Conservation (phyloP, 2,797 vertebrate species). For the Danionella dracula region DNA sequence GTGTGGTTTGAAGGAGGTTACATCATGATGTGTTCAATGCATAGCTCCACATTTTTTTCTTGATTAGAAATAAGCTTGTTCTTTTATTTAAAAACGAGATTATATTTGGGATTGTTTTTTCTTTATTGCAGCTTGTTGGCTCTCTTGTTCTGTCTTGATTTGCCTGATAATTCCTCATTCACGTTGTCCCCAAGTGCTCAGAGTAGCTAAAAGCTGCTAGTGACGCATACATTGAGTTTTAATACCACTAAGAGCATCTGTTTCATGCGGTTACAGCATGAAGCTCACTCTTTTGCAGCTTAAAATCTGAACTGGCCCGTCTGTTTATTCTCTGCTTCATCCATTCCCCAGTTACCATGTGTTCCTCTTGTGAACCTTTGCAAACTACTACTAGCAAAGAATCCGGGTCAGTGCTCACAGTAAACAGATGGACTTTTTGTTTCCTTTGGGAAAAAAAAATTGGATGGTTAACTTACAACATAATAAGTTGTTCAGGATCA, state of each 20-base stretch:
- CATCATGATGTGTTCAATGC: too few relatives aligned
- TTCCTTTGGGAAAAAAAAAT: too few relatives aligned
- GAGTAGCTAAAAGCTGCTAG: not conserved
- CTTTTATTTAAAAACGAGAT: too few relatives aligned
- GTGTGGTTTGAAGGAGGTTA: too few relatives aligned
- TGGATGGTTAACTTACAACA: too few relatives aligned
- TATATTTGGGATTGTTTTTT: too few relatives aligned
- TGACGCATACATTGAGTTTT: constrained; percentile 25
- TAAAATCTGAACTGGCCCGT: constrained; percentile 14
- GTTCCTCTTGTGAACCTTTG: not conserved
- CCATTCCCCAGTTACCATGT: not conserved
- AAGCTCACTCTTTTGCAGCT: constrained; percentile 20
- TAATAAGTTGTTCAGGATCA: too few relatives aligned
- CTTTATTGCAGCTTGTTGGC: too few relatives aligned
- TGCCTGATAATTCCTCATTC: not conserved
- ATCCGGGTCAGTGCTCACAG: not conserved
- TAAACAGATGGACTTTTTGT: not conserved
- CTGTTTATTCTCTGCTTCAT: not conserved
- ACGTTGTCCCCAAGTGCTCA: not conserved
- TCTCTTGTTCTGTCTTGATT: not conserved
- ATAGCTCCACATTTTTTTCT: too few relatives aligned
- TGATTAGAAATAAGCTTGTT: too few relatives aligned
- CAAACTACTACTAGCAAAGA: not conserved
- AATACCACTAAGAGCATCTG: constrained; percentile 35
- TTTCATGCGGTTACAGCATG: constrained; percentile 14